Conservation (phyloP, 2,797 vertebrate genomes). For the Vireo griseus region DNA sequence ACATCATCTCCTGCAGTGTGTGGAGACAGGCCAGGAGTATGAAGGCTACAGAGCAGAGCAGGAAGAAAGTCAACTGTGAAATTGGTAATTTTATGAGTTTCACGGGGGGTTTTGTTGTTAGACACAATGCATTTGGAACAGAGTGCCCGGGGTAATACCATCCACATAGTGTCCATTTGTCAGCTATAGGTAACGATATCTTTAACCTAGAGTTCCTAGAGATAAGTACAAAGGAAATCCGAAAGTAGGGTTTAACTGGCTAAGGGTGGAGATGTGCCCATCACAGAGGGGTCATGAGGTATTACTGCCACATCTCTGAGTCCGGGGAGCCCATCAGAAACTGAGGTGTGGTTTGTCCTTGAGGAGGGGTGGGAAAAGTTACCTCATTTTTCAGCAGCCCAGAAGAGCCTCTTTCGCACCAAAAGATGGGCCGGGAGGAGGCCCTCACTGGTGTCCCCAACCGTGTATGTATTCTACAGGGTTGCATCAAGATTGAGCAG, state of each 20-base stretch:
- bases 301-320: neutral
- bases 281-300: accelerated
- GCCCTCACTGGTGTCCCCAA: neutral
- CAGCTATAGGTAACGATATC: slow-evolving; percentile 70
- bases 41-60: slow-evolving; percentile 82
- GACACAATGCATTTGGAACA: slow-evolving; percentile 78
- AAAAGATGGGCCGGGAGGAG: neutral
- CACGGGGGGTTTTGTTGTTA: slow-evolving; percentile 81
- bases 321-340: neutral
- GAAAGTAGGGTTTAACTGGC: neutral
- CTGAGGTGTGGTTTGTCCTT: neutral
- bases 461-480: neutral
- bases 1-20: slow-evolving; percentile 80
- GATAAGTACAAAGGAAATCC: neutral
- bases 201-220: slow-evolving; percentile 55
- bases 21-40: slow-evolving; percentile 81
- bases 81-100: slow-evolving; percentile 85
- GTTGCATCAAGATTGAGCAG: slow-evolving; percentile 14
- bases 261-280: neutral
- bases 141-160: slow-evolving; percentile 75
- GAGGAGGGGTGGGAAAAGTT: neutral
- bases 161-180: slow-evolving; percentile 67
- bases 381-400: neutral
- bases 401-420: neutral
- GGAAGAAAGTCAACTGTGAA: slow-evolving; percentile 84